Base-by-base conservation (phyloP, 2,888 invertebrate species). In the Caprella mutica region DNA sequence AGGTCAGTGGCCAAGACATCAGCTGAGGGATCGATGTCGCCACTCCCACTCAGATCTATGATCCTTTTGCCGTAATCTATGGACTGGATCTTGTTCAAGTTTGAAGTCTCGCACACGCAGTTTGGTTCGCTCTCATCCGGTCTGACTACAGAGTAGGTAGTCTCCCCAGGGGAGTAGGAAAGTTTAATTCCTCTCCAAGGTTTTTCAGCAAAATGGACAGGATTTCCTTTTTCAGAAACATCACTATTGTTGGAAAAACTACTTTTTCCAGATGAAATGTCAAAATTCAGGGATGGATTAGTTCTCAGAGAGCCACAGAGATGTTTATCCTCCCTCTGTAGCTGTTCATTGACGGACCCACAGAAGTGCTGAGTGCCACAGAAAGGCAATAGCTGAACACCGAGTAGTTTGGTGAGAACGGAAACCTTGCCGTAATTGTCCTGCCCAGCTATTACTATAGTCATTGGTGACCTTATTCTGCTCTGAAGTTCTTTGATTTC, bases 361-460 rank as follows among this genome's bases (percentile, higher is more conserved):
- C 30, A 26, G n/a, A 52, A 23, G 29, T 50, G 44, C 23, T 30
- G 38, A 12, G 38, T 50, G 29, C 55, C 51, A 6, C 57, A 56
- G 35, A 64, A 55, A 23, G 63, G 63, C 48, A 64, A 42, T 24
- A 64, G 51, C 19, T 59, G 59, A 14, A 58, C 59, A 1, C 55
- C 63, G 26, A 64, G 53, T 14, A 64, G 51, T 9, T 59, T 56
- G 23, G 63, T 64, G 35, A 58, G 59, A 52, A 64, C 55, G 19
- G 56, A 46, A n/a, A 57, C 59, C 48, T 60, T 59, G 29, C 59
- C 57, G 43, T 60, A 59, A 9, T 55, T 51, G 29, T 60, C 59
- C 52, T 64, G 63, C 2, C 63, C 63, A n/a, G 55, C 38, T 40
- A 64, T 59, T 33, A 64, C 52, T 12, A 64, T 33, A 43, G 55